Evolutionary conservation across 1,140 invertebrate genomes (phyloP).

Genomic region (Coelopa frigida): DNA sequence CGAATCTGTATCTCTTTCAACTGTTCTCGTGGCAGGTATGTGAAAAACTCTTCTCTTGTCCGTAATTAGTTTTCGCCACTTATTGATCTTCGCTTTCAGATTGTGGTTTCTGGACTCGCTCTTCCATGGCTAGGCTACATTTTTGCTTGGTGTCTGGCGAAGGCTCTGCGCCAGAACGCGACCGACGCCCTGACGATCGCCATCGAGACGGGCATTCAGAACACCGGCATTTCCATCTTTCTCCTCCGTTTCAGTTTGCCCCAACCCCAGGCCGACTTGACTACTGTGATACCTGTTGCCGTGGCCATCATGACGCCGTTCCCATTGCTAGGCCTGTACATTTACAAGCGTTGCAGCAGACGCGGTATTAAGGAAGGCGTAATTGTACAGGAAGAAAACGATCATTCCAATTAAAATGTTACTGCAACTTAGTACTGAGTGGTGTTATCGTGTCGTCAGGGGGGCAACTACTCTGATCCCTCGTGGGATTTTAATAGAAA

Average conservation of each 20-base stretch:
- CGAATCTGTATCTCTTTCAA: constrained; percentile 84
- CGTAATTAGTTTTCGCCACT: neutral
- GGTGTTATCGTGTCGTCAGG: no score
- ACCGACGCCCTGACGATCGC: constrained; percentile 72
- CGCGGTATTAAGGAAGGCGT: constrained; percentile 5
- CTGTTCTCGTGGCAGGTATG: constrained; percentile 79
- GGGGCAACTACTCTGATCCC: no score
- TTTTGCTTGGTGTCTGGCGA: constrained; percentile 57
- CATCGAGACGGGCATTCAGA: constrained; percentile 87
- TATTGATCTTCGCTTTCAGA: constrained; percentile 47
- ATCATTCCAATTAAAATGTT: no score
- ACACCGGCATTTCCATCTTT: constrained; percentile 85
- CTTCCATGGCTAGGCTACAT: constrained; percentile 82
- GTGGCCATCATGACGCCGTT: constrained; percentile 90
- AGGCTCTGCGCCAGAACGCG: constrained; percentile 52
- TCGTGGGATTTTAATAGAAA: no score
- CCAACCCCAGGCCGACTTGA: constrained; percentile 68
- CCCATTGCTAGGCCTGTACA: constrained; percentile 59
- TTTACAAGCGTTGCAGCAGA: constrained; percentile 41
- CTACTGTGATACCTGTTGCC: constrained; percentile 77
- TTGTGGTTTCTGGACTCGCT: constrained; percentile 69
- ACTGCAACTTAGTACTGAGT: no score
- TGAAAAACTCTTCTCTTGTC: constrained; percentile 9
- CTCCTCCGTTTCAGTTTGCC: constrained; percentile 63
- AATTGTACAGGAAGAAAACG: no score